Evolutionary conservation across 2,797 vertebrate genomes (phyloP).

Genomic region (Bovichtus diacanthus): DNA sequence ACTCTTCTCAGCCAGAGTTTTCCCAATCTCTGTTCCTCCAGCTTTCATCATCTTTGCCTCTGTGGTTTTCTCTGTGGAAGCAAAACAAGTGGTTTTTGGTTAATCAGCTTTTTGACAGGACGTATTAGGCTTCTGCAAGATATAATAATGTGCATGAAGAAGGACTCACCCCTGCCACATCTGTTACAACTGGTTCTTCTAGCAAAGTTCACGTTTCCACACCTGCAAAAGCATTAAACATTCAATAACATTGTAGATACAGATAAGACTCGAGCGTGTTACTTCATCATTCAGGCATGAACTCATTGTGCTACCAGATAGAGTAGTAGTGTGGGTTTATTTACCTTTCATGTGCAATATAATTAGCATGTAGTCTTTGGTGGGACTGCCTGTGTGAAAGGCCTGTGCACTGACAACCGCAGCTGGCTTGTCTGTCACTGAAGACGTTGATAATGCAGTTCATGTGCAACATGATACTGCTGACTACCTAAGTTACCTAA

Average conservation of each 20-base stretch:
- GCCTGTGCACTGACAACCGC: constrained; percentile 17
- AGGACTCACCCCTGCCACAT: constrained; percentile 91
- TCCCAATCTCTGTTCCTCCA: constrained; percentile 97
- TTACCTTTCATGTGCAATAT: constrained; percentile 14
- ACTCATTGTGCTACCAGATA: background rate
- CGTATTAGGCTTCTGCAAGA: background rate
- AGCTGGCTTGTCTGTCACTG: constrained; percentile 32
- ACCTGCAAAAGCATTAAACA: constrained; percentile 82
- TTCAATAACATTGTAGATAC: background rate
- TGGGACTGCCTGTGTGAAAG: background rate
- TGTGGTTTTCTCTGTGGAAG: constrained; percentile 92
- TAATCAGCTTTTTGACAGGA: background rate
- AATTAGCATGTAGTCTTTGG: background rate
- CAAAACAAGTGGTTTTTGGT: background rate
- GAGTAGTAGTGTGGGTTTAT: background rate
- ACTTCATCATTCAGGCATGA: background rate
- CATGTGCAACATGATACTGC: constrained; percentile 39
- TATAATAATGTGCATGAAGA: background rate
- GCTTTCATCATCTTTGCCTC: constrained; percentile 99
- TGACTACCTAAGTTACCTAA: background rate
- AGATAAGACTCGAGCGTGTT: background rate
- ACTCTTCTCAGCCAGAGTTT: constrained; percentile 98
- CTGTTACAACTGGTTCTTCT: constrained; percentile 98
- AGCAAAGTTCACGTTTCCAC: constrained; percentile 98
- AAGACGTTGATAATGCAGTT: background rate